Evolutionary conservation across 2,113 vertebrate species (phyloP).

Genomic region (Zapornia atra): DNA sequence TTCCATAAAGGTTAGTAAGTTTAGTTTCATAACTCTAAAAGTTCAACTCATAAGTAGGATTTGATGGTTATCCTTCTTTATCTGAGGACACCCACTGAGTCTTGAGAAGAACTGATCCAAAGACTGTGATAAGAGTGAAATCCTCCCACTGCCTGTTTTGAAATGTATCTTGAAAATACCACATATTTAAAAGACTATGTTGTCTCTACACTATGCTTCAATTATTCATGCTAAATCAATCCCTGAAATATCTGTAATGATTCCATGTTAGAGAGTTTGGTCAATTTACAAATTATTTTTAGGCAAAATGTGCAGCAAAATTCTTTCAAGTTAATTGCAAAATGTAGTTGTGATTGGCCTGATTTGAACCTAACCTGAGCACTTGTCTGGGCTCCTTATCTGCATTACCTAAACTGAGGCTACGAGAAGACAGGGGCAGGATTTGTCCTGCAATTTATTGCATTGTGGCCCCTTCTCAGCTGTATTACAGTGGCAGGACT

Average conservation of each 20-base stretch:
- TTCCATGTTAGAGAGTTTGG: not conserved
- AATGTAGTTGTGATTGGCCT: conserved; percentile 18
- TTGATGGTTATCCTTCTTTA: not conserved
- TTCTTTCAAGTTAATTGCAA: conserved; percentile 43
- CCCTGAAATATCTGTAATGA: conserved; percentile 60
- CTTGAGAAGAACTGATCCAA: not conserved
- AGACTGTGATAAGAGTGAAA: not conserved
- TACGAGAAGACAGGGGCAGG: not conserved
- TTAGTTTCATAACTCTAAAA: not conserved
- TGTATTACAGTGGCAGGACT: not conserved
- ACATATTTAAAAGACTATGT: conserved; percentile 21
- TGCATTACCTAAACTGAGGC: not conserved
- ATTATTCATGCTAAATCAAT: conserved; percentile 66
- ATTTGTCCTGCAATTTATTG: not conserved
- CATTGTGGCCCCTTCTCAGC: not conserved
- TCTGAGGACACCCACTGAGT: not conserved
- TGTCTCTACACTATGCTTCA: conserved; percentile 28
- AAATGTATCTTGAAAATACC: not conserved
- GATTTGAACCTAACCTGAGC: conserved; percentile 18
- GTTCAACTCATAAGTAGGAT: not conserved
- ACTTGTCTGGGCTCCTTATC: not conserved
- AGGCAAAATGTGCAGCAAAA: conserved; percentile 49
- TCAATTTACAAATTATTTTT: conserved; percentile 68
- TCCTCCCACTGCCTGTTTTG: not conserved
- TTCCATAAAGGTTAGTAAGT: not conserved